A percentile compares a stretch with the other conserved stretches of the same genome.
Conservation (phyloP, 2,888 invertebrate species). For the Smittia sp. region DNA sequence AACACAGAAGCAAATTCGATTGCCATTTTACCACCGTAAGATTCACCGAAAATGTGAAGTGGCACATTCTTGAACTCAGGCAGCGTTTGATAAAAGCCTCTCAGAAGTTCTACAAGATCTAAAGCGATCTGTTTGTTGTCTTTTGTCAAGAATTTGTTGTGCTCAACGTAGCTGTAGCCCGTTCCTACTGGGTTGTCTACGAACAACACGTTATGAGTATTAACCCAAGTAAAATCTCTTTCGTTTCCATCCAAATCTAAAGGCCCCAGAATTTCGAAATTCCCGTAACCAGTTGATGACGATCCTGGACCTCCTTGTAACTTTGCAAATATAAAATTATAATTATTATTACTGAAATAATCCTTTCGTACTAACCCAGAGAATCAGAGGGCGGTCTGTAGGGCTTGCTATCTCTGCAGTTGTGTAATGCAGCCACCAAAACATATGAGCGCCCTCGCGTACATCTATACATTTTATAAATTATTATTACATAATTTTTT, state of each 20-base stretch:
- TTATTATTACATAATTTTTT: not conserved
- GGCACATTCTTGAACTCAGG: slow-evolving; percentile 71
- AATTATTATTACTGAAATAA: no score
- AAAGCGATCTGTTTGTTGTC: slow-evolving; percentile 65
- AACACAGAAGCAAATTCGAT: slow-evolving; percentile 69
- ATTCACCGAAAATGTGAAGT: slow-evolving; percentile 83
- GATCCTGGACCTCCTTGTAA: slow-evolving; percentile 84
- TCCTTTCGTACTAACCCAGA: slow-evolving; percentile 59
- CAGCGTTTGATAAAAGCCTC: slow-evolving; percentile 64
- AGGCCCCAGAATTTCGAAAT: slow-evolving; percentile 81
- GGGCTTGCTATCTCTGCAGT: slow-evolving; percentile 60
- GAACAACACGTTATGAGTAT: slow-evolving; percentile 76
- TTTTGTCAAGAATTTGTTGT: slow-evolving; percentile 54
- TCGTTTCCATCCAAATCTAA: slow-evolving; percentile 63
- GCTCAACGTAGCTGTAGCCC: slow-evolving; percentile 79
- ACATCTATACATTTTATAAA: slow-evolving; percentile 55
- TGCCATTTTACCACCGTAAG: slow-evolving; percentile 92
- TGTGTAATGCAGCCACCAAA: slow-evolving; percentile 83
- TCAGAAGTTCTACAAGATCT: slow-evolving; percentile 73
- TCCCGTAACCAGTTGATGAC: slow-evolving; percentile 79
- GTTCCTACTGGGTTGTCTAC: slow-evolving; percentile 82
- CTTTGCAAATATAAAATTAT: no score
- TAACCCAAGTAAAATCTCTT: slow-evolving; percentile 75
- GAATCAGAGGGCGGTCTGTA: slow-evolving; percentile 70
- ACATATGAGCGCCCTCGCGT: slow-evolving; percentile 73